phyloP scores from a whole-genome alignment of 64 coral and sea anemone genomes.

The Porites lutea region DNA sequence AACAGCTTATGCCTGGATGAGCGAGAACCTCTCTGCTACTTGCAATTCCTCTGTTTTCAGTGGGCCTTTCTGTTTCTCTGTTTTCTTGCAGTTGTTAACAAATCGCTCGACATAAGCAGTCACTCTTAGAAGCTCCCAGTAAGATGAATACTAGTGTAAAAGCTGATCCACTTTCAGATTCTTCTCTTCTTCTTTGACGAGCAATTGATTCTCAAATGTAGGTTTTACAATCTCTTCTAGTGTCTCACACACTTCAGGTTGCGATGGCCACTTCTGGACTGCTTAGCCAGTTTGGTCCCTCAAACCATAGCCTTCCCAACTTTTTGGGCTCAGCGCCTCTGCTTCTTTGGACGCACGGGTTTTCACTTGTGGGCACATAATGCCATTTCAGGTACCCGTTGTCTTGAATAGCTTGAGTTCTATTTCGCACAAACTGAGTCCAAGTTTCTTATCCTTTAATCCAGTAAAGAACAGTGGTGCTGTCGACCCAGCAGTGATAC shows the following conservation, averaged over 20 bases:
- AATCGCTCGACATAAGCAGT: conserved; percentile 75
- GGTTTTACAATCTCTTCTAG: not conserved
- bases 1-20: conserved; percentile 48
- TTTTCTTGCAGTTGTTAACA: conserved; percentile 62
- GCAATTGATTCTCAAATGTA: not conserved
- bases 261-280: conserved; percentile 3
- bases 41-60: conserved; percentile 57
- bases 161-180: conserved; percentile 17
- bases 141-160: conserved; percentile 46
- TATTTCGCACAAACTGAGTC: conserved; percentile 64
- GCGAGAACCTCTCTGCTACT: conserved; percentile 66
- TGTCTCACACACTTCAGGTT: conserved; percentile 33
- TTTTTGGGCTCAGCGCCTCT: conserved; percentile 54
- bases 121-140: conserved; percentile 68
- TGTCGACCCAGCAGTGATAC: conserved; percentile 83
- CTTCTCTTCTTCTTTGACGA: conserved; percentile 34
- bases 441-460: conserved; percentile 70
- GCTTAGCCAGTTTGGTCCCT: conserved; percentile 35
- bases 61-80: conserved; percentile 26
- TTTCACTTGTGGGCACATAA: conserved; percentile 74
- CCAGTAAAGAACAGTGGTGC: conserved; percentile 68
- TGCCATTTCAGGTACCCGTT: conserved; percentile 59
- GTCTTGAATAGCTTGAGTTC: conserved; percentile 69
- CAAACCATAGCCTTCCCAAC: conserved; percentile 26
- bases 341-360: conserved; percentile 72